Base-by-base conservation (phyloP, 64 coral and sea anemone species). In the Exaiptasia diaphana region DNA sequence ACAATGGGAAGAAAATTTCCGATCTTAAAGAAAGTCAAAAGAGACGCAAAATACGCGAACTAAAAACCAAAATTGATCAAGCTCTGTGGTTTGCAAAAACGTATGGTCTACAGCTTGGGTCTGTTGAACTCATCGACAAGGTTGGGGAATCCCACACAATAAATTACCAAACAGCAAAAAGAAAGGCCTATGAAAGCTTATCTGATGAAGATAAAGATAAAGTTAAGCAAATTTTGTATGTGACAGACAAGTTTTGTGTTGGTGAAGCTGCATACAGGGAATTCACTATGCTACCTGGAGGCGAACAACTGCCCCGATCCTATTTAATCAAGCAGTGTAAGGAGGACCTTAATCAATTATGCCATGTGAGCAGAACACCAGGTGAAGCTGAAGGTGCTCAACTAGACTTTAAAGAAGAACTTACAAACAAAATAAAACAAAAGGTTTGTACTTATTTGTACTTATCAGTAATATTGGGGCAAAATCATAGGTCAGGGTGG, bases 251-350 rank as follows among this genome's bases (percentile, higher is more conserved):
- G 40, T 90, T 82, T 32, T 82, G 69, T 22, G 73, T 83, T 32
- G 42, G 88, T 17, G 88, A 90, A 22, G 79, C 79, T n/a, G 88
- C 71, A 26, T 90, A 83, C 29, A 76, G 80, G 48, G 79, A 90
- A 32, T 39, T 90, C 2, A 77, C 79, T 18, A 62, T 90, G 88
- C 20, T 25, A 34, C 3, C 26, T 39, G 59, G 18, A 36, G 88
- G 88, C 11, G 38, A 76, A 26, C 23, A 35, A 28, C 43, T 90
- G 5, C 78, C 69, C 26, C 23, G 72, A 45, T 75, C 68, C 21
- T 90, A 90, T 41, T 43, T 90, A 6, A 72, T 82, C 13, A 90
- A 75, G 32, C 64, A 90, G 52, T 90, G 78, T 21, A 90, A 75
- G 41, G 43, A 64, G 5, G 11, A 75, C 6, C 35, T 90, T 4